Conservation (phyloP, 2,113 vertebrate species). For the Suricata suricatta region DNA sequence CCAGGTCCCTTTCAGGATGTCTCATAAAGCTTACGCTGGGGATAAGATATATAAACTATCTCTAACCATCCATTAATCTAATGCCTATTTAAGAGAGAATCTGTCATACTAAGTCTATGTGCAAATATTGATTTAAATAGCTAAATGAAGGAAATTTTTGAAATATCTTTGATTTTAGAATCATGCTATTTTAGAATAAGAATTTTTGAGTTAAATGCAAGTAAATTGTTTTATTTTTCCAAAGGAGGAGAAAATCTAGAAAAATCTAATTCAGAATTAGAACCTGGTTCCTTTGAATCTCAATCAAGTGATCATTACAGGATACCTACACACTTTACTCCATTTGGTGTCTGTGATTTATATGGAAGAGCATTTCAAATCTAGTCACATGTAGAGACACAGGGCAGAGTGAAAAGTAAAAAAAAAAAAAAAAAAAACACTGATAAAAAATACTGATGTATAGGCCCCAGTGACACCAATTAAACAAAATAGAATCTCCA, state of each 20-base stretch:
- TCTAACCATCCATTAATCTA: constrained; percentile 67
- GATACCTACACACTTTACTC: background rate
- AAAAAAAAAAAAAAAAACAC: background rate
- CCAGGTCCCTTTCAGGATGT: constrained; percentile 53
- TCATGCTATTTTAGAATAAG: background rate
- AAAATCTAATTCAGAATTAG: background rate
- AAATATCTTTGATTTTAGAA: constrained; percentile 7
- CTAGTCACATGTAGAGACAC: background rate
- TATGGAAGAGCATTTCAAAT: background rate
- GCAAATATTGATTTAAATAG: constrained; percentile 58
- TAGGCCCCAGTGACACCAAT: background rate
- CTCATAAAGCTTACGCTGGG: constrained; percentile 60
- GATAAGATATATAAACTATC: constrained; percentile 53
- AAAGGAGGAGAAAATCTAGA: background rate
- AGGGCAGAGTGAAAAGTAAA: rapidly evolving
- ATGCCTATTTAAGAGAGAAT: background rate
- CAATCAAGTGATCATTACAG: background rate
- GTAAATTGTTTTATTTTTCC: background rate
- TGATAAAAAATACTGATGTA: background rate
- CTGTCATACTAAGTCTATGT: constrained; percentile 58
- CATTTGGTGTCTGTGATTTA: background rate
- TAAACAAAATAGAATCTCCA: background rate
- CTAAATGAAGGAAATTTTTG: background rate
- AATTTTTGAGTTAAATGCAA: background rate
- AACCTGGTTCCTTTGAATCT: background rate